phyloP scores from a whole-genome alignment of 2,888 invertebrate species.

The Atrina japonica region DNA sequence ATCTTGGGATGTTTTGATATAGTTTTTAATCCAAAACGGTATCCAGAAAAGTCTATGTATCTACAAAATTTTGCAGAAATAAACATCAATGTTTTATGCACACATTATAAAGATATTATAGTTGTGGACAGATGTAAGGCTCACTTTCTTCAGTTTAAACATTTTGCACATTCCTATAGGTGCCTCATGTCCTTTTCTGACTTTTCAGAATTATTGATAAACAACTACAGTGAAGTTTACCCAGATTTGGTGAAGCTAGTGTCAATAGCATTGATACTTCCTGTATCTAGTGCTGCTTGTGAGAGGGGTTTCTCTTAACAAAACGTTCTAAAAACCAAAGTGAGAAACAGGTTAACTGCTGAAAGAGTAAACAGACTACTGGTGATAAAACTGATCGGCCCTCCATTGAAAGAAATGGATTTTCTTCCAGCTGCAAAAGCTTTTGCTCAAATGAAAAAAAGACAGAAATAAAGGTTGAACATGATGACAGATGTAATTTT shows the following conservation, averaged over 20 bases:
- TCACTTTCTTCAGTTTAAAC: slow-evolving; percentile 40
- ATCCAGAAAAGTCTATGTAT: slow-evolving; percentile 21
- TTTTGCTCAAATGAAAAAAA: slow-evolving; percentile 9
- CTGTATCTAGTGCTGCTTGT: slow-evolving; percentile 50
- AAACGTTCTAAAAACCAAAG: slow-evolving; percentile 42
- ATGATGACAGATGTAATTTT: too few species aligned
- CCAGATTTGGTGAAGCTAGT: slow-evolving; percentile 41
- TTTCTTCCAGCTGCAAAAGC: slow-evolving; percentile 36
- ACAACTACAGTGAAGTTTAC: slow-evolving; percentile 29
- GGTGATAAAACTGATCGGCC: too few species aligned
- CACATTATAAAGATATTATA: slow-evolving; percentile 7
- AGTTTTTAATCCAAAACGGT: slow-evolving; percentile 41
- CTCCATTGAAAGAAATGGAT: slow-evolving; percentile 35
- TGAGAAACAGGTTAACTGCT: slow-evolving; percentile 46
- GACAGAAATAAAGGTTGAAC: slow-evolving; percentile 4
- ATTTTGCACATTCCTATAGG: slow-evolving; percentile 28
- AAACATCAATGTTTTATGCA: slow-evolving; percentile 6
- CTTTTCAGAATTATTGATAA: slow-evolving; percentile 31
- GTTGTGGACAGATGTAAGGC: slow-evolving; percentile 27
- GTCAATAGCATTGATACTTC: slow-evolving; percentile 39
- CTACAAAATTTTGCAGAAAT: slow-evolving; percentile 32
- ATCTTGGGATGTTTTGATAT: slow-evolving; percentile 24
- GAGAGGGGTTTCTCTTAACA: slow-evolving; percentile 45
- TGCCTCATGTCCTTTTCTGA: slow-evolving; percentile 25
- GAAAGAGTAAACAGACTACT: slow-evolving; percentile 28